These are phyloP conservation scores for Lepidonotus clava DNA, from an alignment of 2,888 invertebrate species.

Conservation along the genomic window DNA sequence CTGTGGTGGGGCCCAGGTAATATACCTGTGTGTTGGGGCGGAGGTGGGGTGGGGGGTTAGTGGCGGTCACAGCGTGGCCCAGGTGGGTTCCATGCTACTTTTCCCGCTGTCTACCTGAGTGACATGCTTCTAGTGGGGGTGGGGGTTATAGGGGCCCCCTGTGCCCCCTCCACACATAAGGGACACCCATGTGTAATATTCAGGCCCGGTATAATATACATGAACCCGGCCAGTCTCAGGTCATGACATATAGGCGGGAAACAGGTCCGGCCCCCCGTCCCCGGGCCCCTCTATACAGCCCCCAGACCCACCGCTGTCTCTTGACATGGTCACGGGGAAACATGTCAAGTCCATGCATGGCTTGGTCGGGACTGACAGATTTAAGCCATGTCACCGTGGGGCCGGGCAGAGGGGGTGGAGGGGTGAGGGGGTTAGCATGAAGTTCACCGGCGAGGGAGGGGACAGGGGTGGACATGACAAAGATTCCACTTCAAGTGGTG, in stretches of 20 bases:
- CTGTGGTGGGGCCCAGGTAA: not conserved
- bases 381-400: conserved; percentile 18
- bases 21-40: not conserved
- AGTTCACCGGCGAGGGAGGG: not conserved
- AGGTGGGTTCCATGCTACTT: conserved; percentile 46
- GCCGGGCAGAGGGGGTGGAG: not conserved
- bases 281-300: conserved; percentile 1
- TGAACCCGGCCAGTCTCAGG: not conserved
- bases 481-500: not conserved
- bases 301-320: conserved; percentile 30
- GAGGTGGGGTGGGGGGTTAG: not conserved
- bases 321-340: conserved; percentile 47
- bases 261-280: not conserved
- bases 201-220: no score
- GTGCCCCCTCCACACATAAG: not conserved
- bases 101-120: conserved; percentile 5
- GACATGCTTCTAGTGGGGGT: conserved; percentile 27
- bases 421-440: no score
- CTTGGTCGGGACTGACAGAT: conserved; percentile 39
- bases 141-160: conserved; percentile 1
- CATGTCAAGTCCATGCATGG: conserved; percentile 52
- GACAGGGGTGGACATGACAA: conserved; percentile 1
- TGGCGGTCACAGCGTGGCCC: not conserved
- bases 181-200: no score
- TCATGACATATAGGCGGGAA: conserved; percentile 34